phyloP scores from a whole-genome alignment of 2,888 invertebrate species.

The Corbicula japonica region DNA sequence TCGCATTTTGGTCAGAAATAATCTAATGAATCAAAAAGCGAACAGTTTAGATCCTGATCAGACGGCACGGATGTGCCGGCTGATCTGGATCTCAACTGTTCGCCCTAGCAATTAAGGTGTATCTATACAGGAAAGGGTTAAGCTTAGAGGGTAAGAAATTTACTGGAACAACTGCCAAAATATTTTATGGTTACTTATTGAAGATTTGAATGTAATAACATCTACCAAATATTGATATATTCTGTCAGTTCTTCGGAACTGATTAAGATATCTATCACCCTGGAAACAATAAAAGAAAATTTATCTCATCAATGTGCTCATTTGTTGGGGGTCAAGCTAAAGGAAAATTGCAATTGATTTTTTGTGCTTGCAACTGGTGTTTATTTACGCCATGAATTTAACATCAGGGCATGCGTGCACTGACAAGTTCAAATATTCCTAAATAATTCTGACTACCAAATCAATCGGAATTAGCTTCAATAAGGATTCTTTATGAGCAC shows the following conservation, averaged over 20 bases:
- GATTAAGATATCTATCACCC: conserved; percentile 8
- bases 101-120: too few species aligned
- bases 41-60: too few species aligned
- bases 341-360: conserved; percentile 41
- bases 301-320: conserved; percentile 15
- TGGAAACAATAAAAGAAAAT: conserved; percentile 33
- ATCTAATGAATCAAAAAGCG: too few species aligned
- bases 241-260: conserved; percentile 7
- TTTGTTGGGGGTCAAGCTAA: conserved; percentile 30
- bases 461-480: conserved; percentile 47
- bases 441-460: conserved; percentile 47
- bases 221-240: conserved; percentile 7
- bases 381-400: conserved; percentile 16
- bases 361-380: conserved; percentile 10
- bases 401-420: conserved; percentile 20
- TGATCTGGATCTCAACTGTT: too few species aligned
- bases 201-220: too few species aligned
- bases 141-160: too few species aligned
- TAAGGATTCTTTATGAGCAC: conserved; percentile 27
- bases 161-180: too few species aligned
- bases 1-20: too few species aligned
- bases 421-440: conserved; percentile 33
- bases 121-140: too few species aligned
- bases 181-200: too few species aligned
- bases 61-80: too few species aligned